Conservation (phyloP, 2,797 vertebrate species). For the Cygnus olor region DNA sequence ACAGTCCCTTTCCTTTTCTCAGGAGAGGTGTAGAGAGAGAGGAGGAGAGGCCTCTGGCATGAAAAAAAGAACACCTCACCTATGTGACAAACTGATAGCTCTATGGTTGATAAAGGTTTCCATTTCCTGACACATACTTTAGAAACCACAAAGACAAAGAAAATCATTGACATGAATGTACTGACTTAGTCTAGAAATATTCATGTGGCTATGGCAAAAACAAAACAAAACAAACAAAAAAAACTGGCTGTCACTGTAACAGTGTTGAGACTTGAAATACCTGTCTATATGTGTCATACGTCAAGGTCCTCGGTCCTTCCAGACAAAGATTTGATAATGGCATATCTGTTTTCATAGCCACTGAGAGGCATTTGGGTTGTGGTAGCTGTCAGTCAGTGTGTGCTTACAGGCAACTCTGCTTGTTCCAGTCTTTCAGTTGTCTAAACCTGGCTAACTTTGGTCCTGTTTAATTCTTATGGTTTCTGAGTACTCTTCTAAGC, state of each 20-base stretch:
- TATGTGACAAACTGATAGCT: background rate
- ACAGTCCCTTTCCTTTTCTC: background rate
- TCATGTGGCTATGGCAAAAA: no score
- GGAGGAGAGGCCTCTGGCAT: background rate
- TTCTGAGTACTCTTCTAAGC: background rate
- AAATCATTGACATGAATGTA: background rate
- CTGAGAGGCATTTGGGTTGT: fast-evolving
- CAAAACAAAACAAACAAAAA: background rate
- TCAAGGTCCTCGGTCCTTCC: background rate
- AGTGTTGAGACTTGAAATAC: background rate
- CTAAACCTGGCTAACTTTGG: background rate
- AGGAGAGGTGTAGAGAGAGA: background rate
- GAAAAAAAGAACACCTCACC: background rate
- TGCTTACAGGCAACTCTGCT: background rate
- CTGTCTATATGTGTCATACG: fast-evolving
- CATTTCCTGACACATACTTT: background rate
- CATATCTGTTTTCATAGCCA: background rate
- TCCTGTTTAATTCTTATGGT: background rate
- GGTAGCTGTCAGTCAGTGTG: background rate
- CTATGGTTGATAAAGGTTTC: background rate
- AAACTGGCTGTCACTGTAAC: background rate
- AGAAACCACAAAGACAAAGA: background rate
- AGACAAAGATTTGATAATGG: background rate
- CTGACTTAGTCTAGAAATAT: background rate
- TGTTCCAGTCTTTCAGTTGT: background rate